Evolutionary conservation across 2,797 vertebrate species (phyloP), one percentile per base, ranked within the genome.

Genomic region (Thaleichthys pacificus): DNA sequence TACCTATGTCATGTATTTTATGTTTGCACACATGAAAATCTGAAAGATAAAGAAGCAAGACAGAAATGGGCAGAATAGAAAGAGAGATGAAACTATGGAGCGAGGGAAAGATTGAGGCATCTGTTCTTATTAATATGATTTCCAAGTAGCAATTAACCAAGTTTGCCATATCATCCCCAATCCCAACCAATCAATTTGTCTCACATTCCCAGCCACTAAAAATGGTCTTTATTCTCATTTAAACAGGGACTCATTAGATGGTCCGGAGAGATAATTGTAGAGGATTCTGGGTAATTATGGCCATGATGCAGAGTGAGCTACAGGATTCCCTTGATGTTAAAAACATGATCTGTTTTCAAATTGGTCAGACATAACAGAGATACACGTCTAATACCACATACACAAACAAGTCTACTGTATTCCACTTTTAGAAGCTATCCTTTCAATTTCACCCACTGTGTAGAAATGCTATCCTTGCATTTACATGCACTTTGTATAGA

Each of bases 61-160:
- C 22, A 54, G 3, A 67, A 19, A 56, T 4, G 21, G 28, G 26
- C 24, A 11, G 26, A 28, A 5, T 22, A 5, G 15, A 26, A 28
- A 28, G 61, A 32, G 7, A 21, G 1, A 32, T 5, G 35, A 5
- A 38, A 21, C 32, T 0, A 32, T 5, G 35, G 12, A 38, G n/a
- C 32, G n/a, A 61, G 21, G 71, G 66, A 66, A 21, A 77, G 72
- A 82, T 73, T 60, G 76, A 82, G 77, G 71, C 76, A 80, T 86
- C 84, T 86, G 72, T 87, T 86, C 78, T 84, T 86, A 87, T 89
- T 88, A 81, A 84, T 84, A 85, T 79, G 61, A 87, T 84, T 90
- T 84, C 79, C 75, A 72, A 86, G 76, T 68, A 66, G 80, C 83
- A 87, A 88, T 89, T 89, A 89, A 85, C 71, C 78, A 85, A 35